Conservation (phyloP, 2,113 vertebrate genomes). For the Oncorhynchus masou region DNA sequence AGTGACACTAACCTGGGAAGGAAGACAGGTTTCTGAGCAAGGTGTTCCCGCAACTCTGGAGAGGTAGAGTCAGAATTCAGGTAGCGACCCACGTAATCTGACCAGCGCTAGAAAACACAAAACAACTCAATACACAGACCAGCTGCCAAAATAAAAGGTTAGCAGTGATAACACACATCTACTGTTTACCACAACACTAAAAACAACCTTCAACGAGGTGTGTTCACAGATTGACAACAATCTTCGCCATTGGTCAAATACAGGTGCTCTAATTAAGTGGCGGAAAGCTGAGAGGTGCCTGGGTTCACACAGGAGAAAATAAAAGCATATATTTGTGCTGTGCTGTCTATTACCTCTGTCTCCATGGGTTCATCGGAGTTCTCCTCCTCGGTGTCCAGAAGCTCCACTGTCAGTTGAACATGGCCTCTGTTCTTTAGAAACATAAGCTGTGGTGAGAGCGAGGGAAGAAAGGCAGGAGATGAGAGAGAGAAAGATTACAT, state of each 20-base stretch:
- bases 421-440: constrained; percentile 88
- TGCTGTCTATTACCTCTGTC: constrained; percentile 78
- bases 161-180: too few relatives aligned
- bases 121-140: constrained; percentile 1
- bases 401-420: constrained; percentile 89
- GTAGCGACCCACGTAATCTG: constrained; percentile 93
- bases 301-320: not conserved
- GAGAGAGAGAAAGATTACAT: not conserved
- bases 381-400: constrained; percentile 96
- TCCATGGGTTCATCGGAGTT: constrained; percentile 96
- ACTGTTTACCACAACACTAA: too few relatives aligned
- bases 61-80: constrained; percentile 93
- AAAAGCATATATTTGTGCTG: not conserved
- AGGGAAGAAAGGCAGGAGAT: not conserved
- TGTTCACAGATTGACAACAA: too few relatives aligned
- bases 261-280: too few relatives aligned
- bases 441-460: constrained; percentile 77
- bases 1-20: constrained; percentile 87
- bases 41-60: constrained; percentile 92
- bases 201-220: too few relatives aligned
- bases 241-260: too few relatives aligned
- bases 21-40: constrained; percentile 97
- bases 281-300: not conserved
- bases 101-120: constrained; percentile 85
- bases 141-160: not conserved